Percentiles rank a stretch among this genome's conserved stretches.
These are phyloP conservation scores for Myopa testacea DNA, from an alignment of 2,888 invertebrate species.

Conservation along the genomic window DNA sequence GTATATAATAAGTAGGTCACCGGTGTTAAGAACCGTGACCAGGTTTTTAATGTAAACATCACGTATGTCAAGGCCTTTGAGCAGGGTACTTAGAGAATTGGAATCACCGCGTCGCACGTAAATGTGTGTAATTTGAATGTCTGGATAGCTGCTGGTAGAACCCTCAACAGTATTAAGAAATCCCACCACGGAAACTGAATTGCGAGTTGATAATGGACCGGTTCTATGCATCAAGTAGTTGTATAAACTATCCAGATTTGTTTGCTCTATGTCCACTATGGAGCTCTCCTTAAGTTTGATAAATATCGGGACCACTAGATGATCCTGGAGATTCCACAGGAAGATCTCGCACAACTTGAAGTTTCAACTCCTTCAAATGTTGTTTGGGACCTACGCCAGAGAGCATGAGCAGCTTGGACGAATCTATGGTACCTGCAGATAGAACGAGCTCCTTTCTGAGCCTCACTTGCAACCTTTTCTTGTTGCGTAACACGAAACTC, in stretches of 20 bases:
- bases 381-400: slow-evolving; percentile 54
- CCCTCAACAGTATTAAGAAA: slow-evolving; percentile 70
- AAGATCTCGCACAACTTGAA: slow-evolving; percentile 50
- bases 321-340: slow-evolving; percentile 82
- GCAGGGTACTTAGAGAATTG: slow-evolving; percentile 55
- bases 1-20: slow-evolving; percentile 64
- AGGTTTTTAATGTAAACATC: slow-evolving; percentile 36
- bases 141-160: slow-evolving; percentile 67
- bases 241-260: slow-evolving; percentile 46
- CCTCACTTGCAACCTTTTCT: slow-evolving; percentile 43
- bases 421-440: slow-evolving; percentile 65
- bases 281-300: slow-evolving; percentile 60
- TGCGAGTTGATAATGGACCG: slow-evolving; percentile 52
- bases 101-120: slow-evolving; percentile 50
- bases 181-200: slow-evolving; percentile 67
- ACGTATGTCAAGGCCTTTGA: slow-evolving; percentile 39
- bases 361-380: slow-evolving; percentile 46
- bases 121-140: slow-evolving; percentile 69
- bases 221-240: slow-evolving; percentile 65
- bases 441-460: slow-evolving; percentile 51
- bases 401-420: slow-evolving; percentile 54
- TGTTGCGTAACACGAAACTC: slow-evolving; percentile 66
- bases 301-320: slow-evolving; percentile 71
- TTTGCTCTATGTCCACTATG: slow-evolving; percentile 16
- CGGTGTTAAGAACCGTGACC: slow-evolving; percentile 17